Evolutionary conservation across 2,888 invertebrate species (phyloP).

Genomic region (Tetragnatha montana): DNA sequence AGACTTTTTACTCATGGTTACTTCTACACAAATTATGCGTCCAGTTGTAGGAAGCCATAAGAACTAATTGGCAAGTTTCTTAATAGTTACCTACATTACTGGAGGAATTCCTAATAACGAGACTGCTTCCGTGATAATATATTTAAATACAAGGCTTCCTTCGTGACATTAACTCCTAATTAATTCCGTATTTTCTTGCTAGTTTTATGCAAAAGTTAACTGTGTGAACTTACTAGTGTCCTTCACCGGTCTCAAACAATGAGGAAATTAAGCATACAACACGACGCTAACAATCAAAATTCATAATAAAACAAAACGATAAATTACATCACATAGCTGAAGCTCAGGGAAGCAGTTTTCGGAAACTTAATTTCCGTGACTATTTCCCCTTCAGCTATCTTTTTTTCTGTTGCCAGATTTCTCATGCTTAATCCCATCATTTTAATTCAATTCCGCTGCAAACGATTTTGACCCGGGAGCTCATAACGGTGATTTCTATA

Average conservation of each 20-base stretch:
- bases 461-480: slow-evolving; percentile 25
- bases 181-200: not conserved
- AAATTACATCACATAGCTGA: not conserved
- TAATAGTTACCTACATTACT: no score
- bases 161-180: not conserved
- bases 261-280: not conserved
- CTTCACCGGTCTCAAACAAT: slow-evolving; percentile 40
- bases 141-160: not conserved
- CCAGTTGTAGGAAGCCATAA: no score
- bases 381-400: slow-evolving; percentile 1
- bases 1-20: no score
- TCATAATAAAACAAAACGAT: not conserved
- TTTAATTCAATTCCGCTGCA: slow-evolving; percentile 47
- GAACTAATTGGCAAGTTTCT: no score
- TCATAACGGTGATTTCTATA: slow-evolving; percentile 35
- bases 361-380: slow-evolving; percentile 34
- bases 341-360: not conserved
- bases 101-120: not conserved
- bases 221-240: not conserved
- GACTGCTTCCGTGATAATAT: not conserved
- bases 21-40: no score
- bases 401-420: slow-evolving; percentile 31
- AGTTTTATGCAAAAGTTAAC: slow-evolving; percentile 3
- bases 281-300: not conserved
- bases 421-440: slow-evolving; percentile 33